Conservation (phyloP, 2,888 invertebrate genomes). For the Auanema sp. region DNA sequence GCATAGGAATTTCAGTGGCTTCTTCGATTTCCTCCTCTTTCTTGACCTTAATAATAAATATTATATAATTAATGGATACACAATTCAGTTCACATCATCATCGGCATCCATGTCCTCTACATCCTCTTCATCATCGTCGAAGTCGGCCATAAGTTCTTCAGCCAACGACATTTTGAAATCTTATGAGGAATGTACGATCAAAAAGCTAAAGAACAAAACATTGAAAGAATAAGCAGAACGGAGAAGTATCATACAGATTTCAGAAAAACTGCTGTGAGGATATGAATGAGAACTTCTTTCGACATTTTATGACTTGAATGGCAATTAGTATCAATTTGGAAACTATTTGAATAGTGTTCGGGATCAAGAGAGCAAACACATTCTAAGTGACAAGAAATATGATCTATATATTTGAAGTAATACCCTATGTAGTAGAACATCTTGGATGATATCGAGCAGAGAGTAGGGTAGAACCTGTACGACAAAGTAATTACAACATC, state of each 20-base stretch:
- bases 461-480: no score
- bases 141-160: conserved; percentile 93
- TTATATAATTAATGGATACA: background rate
- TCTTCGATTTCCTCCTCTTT: conserved; percentile 58
- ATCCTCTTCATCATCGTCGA: conserved; percentile 84
- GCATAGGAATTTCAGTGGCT: conserved; percentile 32
- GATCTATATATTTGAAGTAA: no score
- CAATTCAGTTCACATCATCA: conserved; percentile 20
- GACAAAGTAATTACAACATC: no score
- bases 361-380: no score
- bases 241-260: background rate
- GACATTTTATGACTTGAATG: no score
- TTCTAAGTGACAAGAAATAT: no score
- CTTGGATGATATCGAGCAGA: no score
- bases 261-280: no score
- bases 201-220: background rate
- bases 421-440: no score
- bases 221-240: conserved; percentile 5
- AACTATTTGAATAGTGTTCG: no score
- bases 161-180: conserved; percentile 83
- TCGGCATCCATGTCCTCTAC: conserved; percentile 52
- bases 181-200: background rate
- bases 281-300: no score
- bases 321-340: no score
- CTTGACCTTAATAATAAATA: conserved; percentile 26